phyloP scores from a whole-genome alignment of 2,888 invertebrate species.

The Plagodis pulveraria region DNA sequence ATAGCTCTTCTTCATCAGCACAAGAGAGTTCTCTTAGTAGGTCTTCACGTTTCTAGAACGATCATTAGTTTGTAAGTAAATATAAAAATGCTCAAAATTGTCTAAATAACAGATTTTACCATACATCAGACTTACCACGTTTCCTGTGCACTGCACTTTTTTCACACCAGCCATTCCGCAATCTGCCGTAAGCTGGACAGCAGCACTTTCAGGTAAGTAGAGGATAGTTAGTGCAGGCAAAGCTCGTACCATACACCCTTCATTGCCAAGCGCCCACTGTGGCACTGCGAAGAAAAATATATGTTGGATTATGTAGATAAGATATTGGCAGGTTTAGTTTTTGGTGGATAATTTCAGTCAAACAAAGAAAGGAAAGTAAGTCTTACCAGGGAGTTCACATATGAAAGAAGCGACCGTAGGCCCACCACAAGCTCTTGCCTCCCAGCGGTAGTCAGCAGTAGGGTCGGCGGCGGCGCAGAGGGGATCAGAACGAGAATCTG shows the following conservation, averaged over 20 bases:
- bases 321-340: too few relatives aligned
- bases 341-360: neutral
- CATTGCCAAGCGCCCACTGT: slow-evolving; percentile 88
- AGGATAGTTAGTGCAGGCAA: slow-evolving; percentile 90
- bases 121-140: slow-evolving; percentile 83
- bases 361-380: neutral
- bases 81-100: too few relatives aligned
- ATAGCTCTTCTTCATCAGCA: slow-evolving; percentile 75
- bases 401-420: slow-evolving; percentile 92
- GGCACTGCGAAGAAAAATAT: slow-evolving; percentile 84
- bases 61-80: neutral
- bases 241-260: slow-evolving; percentile 89
- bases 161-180: slow-evolving; percentile 90
- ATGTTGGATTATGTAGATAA: too few relatives aligned
- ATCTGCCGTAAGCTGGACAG: slow-evolving; percentile 90
- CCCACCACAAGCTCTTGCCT: slow-evolving; percentile 89
- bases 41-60: slow-evolving; percentile 85
- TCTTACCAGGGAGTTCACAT: slow-evolving; percentile 90
- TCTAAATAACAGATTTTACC: too few relatives aligned
- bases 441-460: slow-evolving; percentile 91
- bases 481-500: slow-evolving; percentile 84
- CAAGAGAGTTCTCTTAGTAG: slow-evolving; percentile 86
- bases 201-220: slow-evolving; percentile 91
- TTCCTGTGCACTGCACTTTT: slow-evolving; percentile 90
- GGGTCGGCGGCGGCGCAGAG: slow-evolving; percentile 92